A percentile compares a stretch with the other conserved stretches of the same genome.
Conservation (phyloP, 2,113 vertebrate genomes). For the Taxidea taxus region DNA sequence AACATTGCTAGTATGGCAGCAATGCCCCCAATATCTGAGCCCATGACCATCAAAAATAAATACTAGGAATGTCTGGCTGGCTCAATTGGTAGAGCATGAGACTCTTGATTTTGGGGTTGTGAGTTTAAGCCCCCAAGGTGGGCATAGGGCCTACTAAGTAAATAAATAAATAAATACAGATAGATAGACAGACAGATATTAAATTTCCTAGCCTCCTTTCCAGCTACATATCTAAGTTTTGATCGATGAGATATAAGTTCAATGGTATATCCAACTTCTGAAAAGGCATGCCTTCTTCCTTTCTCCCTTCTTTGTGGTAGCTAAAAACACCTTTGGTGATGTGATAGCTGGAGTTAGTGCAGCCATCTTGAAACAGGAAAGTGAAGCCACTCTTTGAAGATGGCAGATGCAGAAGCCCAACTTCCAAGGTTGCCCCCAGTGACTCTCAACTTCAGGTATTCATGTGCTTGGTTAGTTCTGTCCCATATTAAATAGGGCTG, state of each 20-base stretch:
- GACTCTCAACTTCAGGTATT: not conserved
- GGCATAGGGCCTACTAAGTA: not conserved
- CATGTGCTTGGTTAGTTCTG: not conserved
- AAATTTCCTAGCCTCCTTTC: constrained; percentile 10
- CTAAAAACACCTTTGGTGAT: not conserved
- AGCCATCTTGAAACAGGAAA: not conserved
- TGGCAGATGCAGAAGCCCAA: not conserved
- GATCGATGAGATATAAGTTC: not conserved
- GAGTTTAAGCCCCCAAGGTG: not conserved
- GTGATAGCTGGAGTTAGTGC: not conserved
- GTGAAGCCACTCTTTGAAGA: not conserved
- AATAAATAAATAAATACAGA: not conserved
- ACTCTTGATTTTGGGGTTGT: not conserved
- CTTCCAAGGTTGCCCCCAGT: not conserved
- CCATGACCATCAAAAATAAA: not conserved
- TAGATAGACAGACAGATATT: not conserved
- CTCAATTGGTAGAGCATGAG: not conserved
- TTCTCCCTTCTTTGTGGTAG: not conserved
- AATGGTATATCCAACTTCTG: not conserved
- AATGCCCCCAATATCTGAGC: not conserved
- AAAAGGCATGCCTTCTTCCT: not conserved
- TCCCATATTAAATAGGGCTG: not conserved
- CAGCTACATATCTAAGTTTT: constrained; percentile 3
- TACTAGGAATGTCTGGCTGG: not conserved
- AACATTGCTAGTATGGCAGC: not conserved